Base-by-base conservation (phyloP, 1,140 invertebrate species). In the Nephila pilipes region DNA sequence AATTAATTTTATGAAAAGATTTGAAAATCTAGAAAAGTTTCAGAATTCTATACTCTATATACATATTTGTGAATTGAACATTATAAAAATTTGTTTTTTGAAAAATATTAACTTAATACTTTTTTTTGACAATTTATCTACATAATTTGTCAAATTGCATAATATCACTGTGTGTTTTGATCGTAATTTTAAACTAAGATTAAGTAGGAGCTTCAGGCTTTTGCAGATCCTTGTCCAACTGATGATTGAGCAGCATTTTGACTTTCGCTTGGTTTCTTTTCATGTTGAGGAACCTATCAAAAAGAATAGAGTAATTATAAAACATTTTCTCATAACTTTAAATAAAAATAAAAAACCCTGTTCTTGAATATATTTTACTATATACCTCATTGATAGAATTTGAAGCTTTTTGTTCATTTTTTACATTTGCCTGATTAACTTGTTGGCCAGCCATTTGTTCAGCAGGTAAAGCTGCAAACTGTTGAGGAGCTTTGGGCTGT, bases 391-490 rank as follows among this genome's bases (percentile, higher is more conserved):
- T 75, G 29, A 32, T 75, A 32, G 18, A 75, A 20, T 75, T 75
- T 2, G 69, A 14, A 32, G 69, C 29, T 36, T 36, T 75, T 75
- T 75, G 69, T 75, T 75, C 69, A 20, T 22, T 80, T 65, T 65
- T 65, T 25, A 65, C n/a, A 65, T 65, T 65, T 63, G 18, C 36
- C 32, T 79, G 63, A 14, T 3, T 54, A 25, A 83, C 79, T 65
- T 89, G 87, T 25, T 29, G 29, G 25, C 25, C 6, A 89, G 65
- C 89, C 93, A 25, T 90, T 57, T 87, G 94, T 94, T 63, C 93
- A 55, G 94, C 94, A 69, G 58, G 75, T n/a, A 29, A 92, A 58
- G 55, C 22, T 36, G 20, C 80, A 55, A 55, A 75, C 46, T 87
- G 87, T n/a, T 90, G 65, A 55, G 29, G 87, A 36, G 14, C 25